phyloP scores from a whole-genome alignment of 1,140 invertebrate genomes.

The Aphaenogaster floridana region DNA sequence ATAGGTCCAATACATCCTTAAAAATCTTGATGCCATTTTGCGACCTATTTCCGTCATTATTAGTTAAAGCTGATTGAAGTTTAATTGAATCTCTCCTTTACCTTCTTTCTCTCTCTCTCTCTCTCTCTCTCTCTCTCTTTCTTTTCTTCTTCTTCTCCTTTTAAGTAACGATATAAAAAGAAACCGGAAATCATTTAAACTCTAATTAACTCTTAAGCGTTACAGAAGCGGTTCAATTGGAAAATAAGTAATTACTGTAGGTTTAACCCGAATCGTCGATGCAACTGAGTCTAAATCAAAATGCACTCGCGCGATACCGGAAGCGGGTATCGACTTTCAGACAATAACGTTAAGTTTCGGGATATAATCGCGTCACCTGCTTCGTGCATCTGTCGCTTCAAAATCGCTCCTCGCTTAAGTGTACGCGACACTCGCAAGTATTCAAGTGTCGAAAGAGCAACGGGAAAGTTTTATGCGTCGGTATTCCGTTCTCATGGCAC shows the following conservation, averaged over 20 bases:
- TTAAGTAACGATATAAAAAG: constrained; percentile 16
- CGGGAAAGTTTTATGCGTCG: neutral
- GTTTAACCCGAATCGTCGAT: neutral
- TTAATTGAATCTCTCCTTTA: constrained; percentile 16
- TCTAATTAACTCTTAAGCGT: constrained; percentile 36
- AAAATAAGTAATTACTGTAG: constrained; percentile 13
- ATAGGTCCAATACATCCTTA: too few relatives aligned
- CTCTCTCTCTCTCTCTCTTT: neutral
- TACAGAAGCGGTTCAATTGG: neutral
- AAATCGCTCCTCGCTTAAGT: neutral
- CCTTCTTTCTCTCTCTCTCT: neutral
- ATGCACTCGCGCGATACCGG: neutral
- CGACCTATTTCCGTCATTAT: constrained; percentile 34
- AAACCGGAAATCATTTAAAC: constrained; percentile 17
- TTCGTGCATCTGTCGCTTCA: neutral
- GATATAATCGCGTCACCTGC: neutral
- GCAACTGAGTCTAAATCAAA: neutral
- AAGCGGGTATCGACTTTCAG: neutral
- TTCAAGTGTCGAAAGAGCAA: neutral
- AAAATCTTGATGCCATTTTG: neutral
- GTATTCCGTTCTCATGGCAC: constrained; percentile 1
- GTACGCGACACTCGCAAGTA: constrained; percentile 1
- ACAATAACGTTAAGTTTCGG: neutral
- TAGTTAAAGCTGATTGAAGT: constrained; percentile 57
- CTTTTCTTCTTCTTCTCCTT: too few relatives aligned